A percentile compares a stretch with the other conserved stretches of the same genome.
Evolutionary conservation across 2,797 vertebrate genomes (phyloP).

Genomic region (Chiloscyllium punctatum): DNA sequence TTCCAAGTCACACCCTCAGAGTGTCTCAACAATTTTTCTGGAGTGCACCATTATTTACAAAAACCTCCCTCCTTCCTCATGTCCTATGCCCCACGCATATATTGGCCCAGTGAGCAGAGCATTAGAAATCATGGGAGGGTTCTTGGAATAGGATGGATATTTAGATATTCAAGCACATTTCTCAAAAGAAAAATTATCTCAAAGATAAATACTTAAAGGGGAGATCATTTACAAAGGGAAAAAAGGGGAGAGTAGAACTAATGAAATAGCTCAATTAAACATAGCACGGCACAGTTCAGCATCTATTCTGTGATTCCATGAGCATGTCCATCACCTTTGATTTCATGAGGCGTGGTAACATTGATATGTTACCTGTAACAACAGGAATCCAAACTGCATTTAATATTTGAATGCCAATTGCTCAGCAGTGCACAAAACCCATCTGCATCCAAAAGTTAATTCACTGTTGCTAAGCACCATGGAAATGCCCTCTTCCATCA

Average conservation of each 20-base stretch:
- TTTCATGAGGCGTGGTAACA: too few relatives aligned
- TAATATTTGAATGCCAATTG: neutral
- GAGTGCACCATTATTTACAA: neutral
- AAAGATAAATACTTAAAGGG: neutral
- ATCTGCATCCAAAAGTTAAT: neutral
- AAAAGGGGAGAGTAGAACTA: neutral
- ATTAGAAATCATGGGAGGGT: neutral
- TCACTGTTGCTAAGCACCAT: neutral
- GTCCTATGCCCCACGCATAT: neutral
- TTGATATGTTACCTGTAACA: neutral
- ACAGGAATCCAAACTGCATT: neutral
- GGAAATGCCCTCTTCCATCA: constrained; percentile 13
- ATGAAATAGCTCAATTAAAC: neutral
- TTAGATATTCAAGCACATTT: neutral
- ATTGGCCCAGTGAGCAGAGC: neutral
- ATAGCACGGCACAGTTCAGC: neutral
- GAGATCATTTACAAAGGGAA: neutral
- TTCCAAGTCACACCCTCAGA: neutral
- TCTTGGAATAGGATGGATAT: neutral
- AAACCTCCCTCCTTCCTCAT: neutral
- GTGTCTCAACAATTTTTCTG: neutral
- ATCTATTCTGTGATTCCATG: neutral
- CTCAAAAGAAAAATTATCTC: neutral
- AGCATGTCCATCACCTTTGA: neutral
- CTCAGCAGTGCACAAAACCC: neutral